Evolutionary conservation across 2,888 invertebrate genomes (phyloP).

Genomic region (Acronicta psi): DNA sequence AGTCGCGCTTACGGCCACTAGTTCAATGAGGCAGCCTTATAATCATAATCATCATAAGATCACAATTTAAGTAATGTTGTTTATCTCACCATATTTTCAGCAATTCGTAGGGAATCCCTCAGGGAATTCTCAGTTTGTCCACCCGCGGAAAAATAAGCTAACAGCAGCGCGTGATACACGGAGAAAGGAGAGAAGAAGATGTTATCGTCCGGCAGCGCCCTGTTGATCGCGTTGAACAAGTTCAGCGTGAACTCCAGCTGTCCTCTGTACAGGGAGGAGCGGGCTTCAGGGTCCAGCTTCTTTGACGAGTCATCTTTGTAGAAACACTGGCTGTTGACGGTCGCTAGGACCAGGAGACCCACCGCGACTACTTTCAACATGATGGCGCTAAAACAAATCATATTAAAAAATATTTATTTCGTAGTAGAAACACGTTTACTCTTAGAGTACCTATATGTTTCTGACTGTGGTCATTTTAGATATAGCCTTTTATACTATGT

Average conservation of each 20-base stretch:
- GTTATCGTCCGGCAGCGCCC: conserved; percentile 91
- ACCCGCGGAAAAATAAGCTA: conserved; percentile 94
- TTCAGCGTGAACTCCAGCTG: conserved; percentile 92
- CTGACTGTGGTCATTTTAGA: neutral
- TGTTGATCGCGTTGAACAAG: conserved; percentile 91
- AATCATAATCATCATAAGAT: no score
- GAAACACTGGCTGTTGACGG: conserved; percentile 81
- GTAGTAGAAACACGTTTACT: neutral
- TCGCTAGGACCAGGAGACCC: conserved; percentile 64
- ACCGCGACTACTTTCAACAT: conserved; percentile 74
- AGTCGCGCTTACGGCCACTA: no score
- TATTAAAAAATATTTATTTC: no score
- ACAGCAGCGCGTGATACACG: conserved; percentile 93
- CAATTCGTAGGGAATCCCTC: conserved; percentile 90
- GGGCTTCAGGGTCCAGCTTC: conserved; percentile 79
- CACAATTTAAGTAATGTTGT: neutral
- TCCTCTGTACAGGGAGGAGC: conserved; percentile 77
- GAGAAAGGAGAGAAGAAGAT: conserved; percentile 97
- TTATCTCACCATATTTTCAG: conserved; percentile 85
- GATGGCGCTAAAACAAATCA: conserved; percentile 57
- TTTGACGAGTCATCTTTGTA: conserved; percentile 81
- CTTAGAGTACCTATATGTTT: neutral
- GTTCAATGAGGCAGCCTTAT: no score
- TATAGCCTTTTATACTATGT: neutral
- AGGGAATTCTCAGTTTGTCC: conserved; percentile 92